Evolutionary conservation across 2,113 vertebrate genomes (phyloP).

Genomic region (Ornithorhynchus anatinus): DNA sequence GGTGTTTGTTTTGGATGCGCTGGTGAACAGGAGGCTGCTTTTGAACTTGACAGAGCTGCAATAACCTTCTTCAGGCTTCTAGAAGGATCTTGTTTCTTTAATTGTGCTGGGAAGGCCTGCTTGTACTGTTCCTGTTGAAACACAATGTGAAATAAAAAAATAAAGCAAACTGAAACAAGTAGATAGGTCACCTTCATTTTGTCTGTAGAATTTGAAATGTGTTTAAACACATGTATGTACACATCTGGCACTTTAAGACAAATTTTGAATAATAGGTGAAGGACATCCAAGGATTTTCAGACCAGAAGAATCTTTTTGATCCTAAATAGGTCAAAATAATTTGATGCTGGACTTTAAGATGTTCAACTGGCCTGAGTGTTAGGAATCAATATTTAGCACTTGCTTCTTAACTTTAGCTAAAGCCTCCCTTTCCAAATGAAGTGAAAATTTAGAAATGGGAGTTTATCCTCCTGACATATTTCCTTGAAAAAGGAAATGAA

Average conservation of each 20-base stretch:
- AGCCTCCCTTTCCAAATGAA: background rate
- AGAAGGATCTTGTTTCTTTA: slow-evolving; percentile 80
- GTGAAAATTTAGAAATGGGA: background rate
- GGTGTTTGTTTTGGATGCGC: slow-evolving; percentile 74
- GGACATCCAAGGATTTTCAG: too few relatives aligned
- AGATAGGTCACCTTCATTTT: slow-evolving; percentile 3
- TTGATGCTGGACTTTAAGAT: background rate
- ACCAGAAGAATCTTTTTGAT: background rate
- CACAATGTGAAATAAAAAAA: slow-evolving; percentile 44
- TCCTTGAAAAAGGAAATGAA: background rate
- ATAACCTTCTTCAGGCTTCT: slow-evolving; percentile 84
- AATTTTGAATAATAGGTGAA: background rate
- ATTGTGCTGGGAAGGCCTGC: slow-evolving; percentile 77
- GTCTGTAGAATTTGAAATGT: background rate
- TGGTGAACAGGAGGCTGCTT: slow-evolving; percentile 75
- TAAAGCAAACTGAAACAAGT: slow-evolving; percentile 25
- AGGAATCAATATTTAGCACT: background rate
- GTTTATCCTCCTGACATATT: background rate
- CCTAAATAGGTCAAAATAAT: background rate
- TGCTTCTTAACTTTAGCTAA: background rate
- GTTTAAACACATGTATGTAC: background rate
- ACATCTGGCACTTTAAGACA: background rate
- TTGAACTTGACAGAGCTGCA: slow-evolving; percentile 75
- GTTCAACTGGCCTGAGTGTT: background rate
- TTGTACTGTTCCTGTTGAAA: slow-evolving; percentile 83